Evolutionary conservation across 2,888 invertebrate species (phyloP), one percentile per base, ranked within the genome.

Genomic region (Aradus depressus): DNA sequence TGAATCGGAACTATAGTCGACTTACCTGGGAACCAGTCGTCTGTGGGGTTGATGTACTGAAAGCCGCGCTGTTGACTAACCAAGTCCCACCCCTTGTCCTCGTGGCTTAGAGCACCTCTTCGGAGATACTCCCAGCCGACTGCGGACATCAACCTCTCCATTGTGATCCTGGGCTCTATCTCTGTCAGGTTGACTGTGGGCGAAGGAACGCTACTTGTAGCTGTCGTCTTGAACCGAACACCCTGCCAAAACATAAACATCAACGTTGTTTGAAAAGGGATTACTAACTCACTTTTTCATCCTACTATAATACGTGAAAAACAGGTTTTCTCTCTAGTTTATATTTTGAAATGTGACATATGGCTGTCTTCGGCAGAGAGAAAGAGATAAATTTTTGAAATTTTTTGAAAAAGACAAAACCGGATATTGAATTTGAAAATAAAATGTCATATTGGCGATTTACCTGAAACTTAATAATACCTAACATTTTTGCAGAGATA

Each of bases 71-170:
- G 88, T 63, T 80, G 74, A 64, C 79, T 76, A 59, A 84, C 79
- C 59, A 77, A 74, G 51, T 75, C 73, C 61, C 77, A 74, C 1
- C 85, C 87, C 21, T 83, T 84, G 64, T 88, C 87, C 53, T 75
- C 74, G 12, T 84, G 63, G 21, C 73, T 73, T 25, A 80, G 67
- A 0, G 84, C 78, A 18, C 76, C 73, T 0, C 86, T 87, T 44
- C 85, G 76, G 54, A 92, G 71, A 68, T 79, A 93, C 67, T 88
- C 85, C 74, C 86, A 79, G 25, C 90, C 88, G 52, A 95, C 73
- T 4, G 86, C 84, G 6, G 81, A 79, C 55, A 90, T 74, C 32
- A 93, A 71, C 55, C 76, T 75, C 51, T 83, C 77, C 59, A 84
- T 79, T 14, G 77, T 79, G 19, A 90, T 75, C 44, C 75, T 72